These are phyloP conservation scores for Aratinga solstitialis DNA, from an alignment of 2,797 vertebrate species.

Conservation along the genomic window DNA sequence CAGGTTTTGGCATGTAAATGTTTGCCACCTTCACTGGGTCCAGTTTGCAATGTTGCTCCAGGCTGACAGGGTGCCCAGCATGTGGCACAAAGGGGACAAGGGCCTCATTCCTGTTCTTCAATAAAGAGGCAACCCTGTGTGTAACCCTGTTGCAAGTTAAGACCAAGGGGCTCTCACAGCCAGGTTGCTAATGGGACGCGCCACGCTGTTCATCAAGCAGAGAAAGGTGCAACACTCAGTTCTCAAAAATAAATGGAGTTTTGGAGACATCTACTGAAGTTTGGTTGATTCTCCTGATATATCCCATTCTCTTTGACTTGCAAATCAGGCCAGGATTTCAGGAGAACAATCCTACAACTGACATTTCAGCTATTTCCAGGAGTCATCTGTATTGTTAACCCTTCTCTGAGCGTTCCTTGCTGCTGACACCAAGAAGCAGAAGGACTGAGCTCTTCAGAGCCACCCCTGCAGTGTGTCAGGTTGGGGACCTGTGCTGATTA, in stretches of 20 bases:
- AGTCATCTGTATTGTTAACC: neutral
- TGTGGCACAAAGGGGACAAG: neutral
- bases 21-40: accelerated
- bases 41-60: accelerated
- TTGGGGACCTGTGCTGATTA: neutral
- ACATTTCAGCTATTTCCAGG: neutral
- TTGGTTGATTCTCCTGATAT: neutral
- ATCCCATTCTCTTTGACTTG: neutral
- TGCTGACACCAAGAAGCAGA: neutral
- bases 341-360: neutral
- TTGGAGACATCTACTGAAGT: neutral
- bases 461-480: neutral
- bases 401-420: neutral
- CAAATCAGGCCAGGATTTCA: neutral
- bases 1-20: neutral
- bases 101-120: neutral
- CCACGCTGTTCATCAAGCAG: accelerated
- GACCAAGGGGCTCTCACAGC: neutral
- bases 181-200: neutral
- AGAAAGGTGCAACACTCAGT: neutral
- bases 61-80: accelerated
- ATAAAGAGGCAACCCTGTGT: accelerated
- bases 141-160: neutral
- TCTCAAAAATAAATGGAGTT: neutral
- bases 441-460: neutral